Percentiles rank a stretch among this genome's conserved stretches.
phyloP scores from a whole-genome alignment of 2,797 vertebrate species.

The Xenentodon cancila region DNA sequence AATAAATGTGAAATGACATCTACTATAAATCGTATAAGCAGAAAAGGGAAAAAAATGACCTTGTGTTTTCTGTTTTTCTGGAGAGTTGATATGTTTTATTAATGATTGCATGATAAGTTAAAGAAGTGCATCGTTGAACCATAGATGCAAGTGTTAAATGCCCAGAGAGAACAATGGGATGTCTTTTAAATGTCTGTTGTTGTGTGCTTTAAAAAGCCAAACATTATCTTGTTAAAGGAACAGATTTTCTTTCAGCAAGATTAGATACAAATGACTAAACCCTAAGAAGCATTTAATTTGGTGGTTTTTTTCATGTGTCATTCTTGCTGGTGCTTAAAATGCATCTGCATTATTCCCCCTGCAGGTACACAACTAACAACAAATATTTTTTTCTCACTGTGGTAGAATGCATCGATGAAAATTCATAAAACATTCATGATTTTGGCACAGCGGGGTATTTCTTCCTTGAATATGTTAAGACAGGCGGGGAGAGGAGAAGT shows the following conservation, averaged over 20 bases:
- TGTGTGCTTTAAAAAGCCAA: constrained; percentile 29
- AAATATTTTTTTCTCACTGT: constrained; percentile 2
- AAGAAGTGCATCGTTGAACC: constrained; percentile 48
- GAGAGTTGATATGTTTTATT: constrained; percentile 52
- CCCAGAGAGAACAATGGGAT: constrained; percentile 20
- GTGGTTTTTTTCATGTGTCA: not conserved
- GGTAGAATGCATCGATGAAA: constrained; percentile 2
- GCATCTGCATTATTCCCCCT: not conserved
- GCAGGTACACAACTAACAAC: not conserved
- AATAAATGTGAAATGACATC: no score
- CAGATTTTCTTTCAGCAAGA: not conserved
- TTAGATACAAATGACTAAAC: not conserved
- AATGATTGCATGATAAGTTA: constrained; percentile 55
- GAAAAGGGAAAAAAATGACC: constrained; percentile 27
- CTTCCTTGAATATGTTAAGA: constrained; percentile 12
- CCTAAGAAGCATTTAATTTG: constrained; percentile 11
- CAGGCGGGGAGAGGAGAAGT: constrained; percentile 12
- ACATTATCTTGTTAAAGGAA: not conserved
- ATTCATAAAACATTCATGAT: constrained; percentile 1
- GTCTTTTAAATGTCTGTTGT: constrained; percentile 18
- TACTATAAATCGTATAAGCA: not conserved
- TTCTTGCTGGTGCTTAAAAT: not conserved
- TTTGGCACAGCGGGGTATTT: constrained; percentile 11
- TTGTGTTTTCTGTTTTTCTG: constrained; percentile 37
- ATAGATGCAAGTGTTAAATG: constrained; percentile 28